Conservation (phyloP, 37 sponge, comb jelly and placozoan genomes). For the Lycopodina hypogea region DNA sequence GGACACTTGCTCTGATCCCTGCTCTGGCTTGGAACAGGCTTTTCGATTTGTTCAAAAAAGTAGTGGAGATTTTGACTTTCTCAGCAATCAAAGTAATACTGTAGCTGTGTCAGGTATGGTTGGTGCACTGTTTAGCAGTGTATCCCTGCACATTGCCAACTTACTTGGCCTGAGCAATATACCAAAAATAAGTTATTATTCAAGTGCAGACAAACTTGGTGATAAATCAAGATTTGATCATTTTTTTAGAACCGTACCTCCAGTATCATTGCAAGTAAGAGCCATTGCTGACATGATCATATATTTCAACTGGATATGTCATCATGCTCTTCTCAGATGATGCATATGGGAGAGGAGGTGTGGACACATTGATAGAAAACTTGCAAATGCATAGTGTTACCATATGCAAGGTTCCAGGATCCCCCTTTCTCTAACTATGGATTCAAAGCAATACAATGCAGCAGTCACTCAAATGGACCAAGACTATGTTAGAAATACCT, state of each 20-base stretch:
- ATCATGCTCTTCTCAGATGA: slow-evolving; percentile 26
- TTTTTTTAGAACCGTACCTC: slow-evolving; percentile 80
- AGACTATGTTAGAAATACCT: slow-evolving; percentile 33
- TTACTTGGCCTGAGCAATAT: slow-evolving; percentile 60
- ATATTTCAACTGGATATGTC: slow-evolving; percentile 67
- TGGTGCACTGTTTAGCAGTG: slow-evolving; percentile 59
- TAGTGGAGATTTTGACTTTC: too few relatives aligned
- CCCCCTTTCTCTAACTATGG: not conserved
- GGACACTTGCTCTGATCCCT: too few relatives aligned
- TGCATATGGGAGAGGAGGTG: too few relatives aligned
- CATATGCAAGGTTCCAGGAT: not conserved
- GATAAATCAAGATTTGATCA: slow-evolving; percentile 68
- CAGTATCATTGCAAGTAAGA: slow-evolving; percentile 66
- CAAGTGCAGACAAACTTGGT: slow-evolving; percentile 56
- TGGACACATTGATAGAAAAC: slow-evolving; percentile 16
- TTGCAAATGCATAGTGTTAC: not conserved
- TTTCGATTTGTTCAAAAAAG: slow-evolving; percentile 30
- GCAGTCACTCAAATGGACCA: not conserved
- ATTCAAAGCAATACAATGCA: not conserved
- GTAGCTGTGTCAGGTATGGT: slow-evolving; percentile 48
- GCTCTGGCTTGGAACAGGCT: slow-evolving; percentile 44
- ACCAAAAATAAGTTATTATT: slow-evolving; percentile 71
- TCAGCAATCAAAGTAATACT: not conserved
- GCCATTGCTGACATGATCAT: slow-evolving; percentile 62
- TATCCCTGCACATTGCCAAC: slow-evolving; percentile 63